Conservation (phyloP, 2,888 invertebrate genomes). For the Pherbina coryleti region DNA sequence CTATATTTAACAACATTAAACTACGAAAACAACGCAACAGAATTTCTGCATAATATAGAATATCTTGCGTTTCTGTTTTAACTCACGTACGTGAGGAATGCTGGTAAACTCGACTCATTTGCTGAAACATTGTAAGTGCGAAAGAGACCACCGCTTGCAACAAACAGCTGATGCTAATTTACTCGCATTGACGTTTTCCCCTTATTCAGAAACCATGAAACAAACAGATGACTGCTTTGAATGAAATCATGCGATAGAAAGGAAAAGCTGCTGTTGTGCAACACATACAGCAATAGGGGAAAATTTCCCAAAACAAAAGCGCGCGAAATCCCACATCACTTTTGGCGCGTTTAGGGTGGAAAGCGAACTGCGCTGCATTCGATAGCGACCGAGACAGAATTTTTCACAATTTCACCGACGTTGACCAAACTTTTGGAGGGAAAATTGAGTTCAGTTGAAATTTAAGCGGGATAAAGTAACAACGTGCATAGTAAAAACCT, state of each 20-base stretch:
- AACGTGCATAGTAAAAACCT: conserved; percentile 52
- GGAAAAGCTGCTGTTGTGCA: not conserved
- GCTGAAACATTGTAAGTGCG: not conserved
- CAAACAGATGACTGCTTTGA: not conserved
- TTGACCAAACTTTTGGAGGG: conserved; percentile 62
- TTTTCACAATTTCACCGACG: not conserved
- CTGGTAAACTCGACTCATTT: too few species aligned
- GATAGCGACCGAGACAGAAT: conserved; percentile 1
- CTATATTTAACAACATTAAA: not conserved
- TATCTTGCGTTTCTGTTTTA: not conserved
- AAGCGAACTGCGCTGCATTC: conserved; percentile 39
- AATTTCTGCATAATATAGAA: too few species aligned
- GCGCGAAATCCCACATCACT: conserved; percentile 55
- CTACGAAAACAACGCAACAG: not conserved
- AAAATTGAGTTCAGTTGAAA: conserved; percentile 62
- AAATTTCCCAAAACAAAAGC: conserved; percentile 55
- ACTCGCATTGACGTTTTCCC: not conserved
- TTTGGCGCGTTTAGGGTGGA: conserved; percentile 56
- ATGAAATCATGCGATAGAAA: not conserved
- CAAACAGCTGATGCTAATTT: conserved; percentile 26
- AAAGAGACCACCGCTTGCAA: not conserved
- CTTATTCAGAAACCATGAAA: not conserved
- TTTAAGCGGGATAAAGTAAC: conserved; percentile 59
- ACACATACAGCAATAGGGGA: conserved; percentile 24
- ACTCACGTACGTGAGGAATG: not conserved